A percentile compares a stretch with the other conserved stretches of the same genome.
Evolutionary conservation across 2,888 invertebrate genomes (phyloP).

Genomic region (Drosophila mercatorum): DNA sequence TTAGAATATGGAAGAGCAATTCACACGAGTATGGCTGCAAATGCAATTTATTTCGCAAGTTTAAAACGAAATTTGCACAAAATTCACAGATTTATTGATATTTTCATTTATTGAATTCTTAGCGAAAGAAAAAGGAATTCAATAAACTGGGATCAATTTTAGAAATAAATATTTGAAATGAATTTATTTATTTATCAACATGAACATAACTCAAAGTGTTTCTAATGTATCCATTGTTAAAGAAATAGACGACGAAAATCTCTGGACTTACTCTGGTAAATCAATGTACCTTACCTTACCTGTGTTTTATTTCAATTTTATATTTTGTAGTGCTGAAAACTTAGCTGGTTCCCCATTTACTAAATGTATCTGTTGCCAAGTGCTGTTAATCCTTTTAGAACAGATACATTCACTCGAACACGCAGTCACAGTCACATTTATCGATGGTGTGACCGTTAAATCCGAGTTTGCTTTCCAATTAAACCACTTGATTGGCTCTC

Average conservation of each 20-base stretch:
- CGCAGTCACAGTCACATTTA: constrained; percentile 35
- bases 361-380: constrained; percentile 8
- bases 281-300: no score
- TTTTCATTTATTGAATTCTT: not conserved
- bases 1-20: not conserved
- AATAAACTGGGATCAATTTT: not conserved
- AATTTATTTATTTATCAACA: not conserved
- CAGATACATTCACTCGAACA: constrained; percentile 4
- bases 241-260: not conserved
- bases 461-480: constrained; percentile 78
- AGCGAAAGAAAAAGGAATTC: not conserved
- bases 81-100: not conserved
- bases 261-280: not conserved
- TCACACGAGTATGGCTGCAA: not conserved
- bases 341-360: not conserved
- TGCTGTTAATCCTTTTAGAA: constrained; percentile 40
- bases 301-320: constrained; percentile 3
- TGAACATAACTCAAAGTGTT: no score
- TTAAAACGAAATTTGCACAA: not conserved
- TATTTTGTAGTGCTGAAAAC: constrained; percentile 11
- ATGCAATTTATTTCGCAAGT: not conserved
- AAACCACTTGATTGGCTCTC: constrained; percentile 74
- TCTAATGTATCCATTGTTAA: no score
- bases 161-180: not conserved
- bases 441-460: constrained; percentile 72